Percentiles rank a stretch among this genome's conserved stretches.
Conservation (phyloP, 2,888 invertebrate genomes). For the Eupeodes latifasciatus region DNA sequence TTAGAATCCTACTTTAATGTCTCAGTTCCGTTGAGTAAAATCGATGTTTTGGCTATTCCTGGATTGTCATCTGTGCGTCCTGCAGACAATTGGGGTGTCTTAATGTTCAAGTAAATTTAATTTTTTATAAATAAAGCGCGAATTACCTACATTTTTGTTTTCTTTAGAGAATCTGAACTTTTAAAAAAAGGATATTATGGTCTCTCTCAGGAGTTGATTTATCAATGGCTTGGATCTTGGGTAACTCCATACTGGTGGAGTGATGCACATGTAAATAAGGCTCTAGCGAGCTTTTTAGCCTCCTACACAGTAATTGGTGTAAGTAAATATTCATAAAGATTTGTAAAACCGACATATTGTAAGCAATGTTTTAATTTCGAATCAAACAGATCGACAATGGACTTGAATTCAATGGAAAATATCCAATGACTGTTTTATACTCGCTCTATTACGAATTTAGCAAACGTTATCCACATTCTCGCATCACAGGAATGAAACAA, state of each 20-base stretch:
- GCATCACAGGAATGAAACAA: constrained; percentile 89
- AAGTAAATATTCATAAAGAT: constrained; percentile 16
- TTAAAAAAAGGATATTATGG: constrained; percentile 88
- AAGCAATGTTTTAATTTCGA: constrained; percentile 18
- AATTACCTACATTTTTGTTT: too few relatives aligned
- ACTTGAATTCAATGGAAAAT: constrained; percentile 90
- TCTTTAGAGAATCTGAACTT: constrained; percentile 89
- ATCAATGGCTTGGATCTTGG: constrained; percentile 92
- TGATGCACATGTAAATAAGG: constrained; percentile 91
- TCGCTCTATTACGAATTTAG: constrained; percentile 92
- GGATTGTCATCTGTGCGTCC: constrained; percentile 89
- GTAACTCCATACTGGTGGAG: constrained; percentile 92
- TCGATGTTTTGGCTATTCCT: constrained; percentile 91
- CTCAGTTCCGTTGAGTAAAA: constrained; percentile 87
- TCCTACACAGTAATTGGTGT: constrained; percentile 90
- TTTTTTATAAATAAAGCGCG: background rate
- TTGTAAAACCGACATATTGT: background rate
- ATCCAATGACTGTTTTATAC: constrained; percentile 91
- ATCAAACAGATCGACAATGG: constrained; percentile 87
- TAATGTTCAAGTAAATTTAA: constrained; percentile 89
- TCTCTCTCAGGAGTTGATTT: constrained; percentile 89
- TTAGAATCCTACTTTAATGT: constrained; percentile 88
- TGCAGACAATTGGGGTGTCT: constrained; percentile 91
- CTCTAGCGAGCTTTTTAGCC: constrained; percentile 90
- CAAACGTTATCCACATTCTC: constrained; percentile 91